Base-by-base conservation (phyloP, 1,140 invertebrate genomes). In the Trichonephila clavipes region DNA sequence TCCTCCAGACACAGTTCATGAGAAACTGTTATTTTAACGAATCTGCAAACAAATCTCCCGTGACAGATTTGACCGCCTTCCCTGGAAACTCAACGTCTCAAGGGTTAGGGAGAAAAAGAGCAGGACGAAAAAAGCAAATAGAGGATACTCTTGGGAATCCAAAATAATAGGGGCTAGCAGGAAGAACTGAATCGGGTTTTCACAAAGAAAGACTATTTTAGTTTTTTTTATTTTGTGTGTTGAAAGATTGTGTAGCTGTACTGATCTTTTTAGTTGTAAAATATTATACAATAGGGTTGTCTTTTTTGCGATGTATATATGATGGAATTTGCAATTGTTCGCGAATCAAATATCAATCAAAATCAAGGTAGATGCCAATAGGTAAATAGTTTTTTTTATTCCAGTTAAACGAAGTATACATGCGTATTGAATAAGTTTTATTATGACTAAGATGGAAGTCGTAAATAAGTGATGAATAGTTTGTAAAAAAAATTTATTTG, bases 31-130 rank as follows among this genome's bases (percentile, higher is more conserved):
- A 40, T 77, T 77, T 77, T 77, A 77, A 40, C 72, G 28, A 34
- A 77, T 77, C 28, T 77, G 28, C 72, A 77, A 77, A 77, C 72
- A 77, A 77, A 77, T 77, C 72, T 77, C 14, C 16, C 16, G 72
- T 77, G 72, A 77, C 72, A 77, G 72, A 77, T 77, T 40, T 77
- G 72, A 77, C 72, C 72, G 72, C 72, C 72, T 77, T 77, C 72
- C 28, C 14, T 19, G 28, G 28, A 77, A 77, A 40, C 1, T 1
- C 1, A 34, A 77, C 72, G 34, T 77, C 72, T 40, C 18, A 40
- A 34, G 16, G 28, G 34, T 34, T 77, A 40, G 3, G 14, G 28
- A 18, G 12, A 77, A 77, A 16, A 1, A 66, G 24, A 24, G 10
- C 66, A 28, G 10, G 66, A 69, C 10, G 10, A 77, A 77, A 77